A percentile compares a stretch with the other conserved stretches of the same genome.
Evolutionary conservation across 2,113 vertebrate genomes (phyloP).

Genomic region (Malurus elegans): DNA sequence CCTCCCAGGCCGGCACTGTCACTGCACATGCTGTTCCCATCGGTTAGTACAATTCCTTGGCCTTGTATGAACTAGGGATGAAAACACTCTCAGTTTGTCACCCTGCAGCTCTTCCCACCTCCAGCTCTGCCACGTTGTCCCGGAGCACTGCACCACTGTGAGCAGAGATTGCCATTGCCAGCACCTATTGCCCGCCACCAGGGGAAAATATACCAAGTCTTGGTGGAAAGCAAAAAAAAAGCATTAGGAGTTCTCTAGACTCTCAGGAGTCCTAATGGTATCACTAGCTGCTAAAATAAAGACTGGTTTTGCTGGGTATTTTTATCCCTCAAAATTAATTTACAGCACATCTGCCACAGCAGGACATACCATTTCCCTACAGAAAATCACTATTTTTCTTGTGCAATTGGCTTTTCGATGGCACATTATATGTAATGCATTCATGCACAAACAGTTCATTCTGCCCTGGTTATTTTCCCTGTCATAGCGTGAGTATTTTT

Average conservation of each 20-base stretch:
- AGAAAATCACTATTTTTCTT: background rate
- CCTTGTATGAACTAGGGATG: background rate
- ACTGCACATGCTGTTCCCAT: constrained; percentile 25
- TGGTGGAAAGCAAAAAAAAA: background rate
- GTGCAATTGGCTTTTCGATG: background rate
- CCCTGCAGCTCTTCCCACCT: background rate
- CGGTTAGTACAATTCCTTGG: background rate
- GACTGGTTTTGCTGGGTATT: background rate
- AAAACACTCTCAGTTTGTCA: background rate
- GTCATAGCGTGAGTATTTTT: constrained; percentile 76
- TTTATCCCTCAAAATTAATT: constrained; percentile 35
- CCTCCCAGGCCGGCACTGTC: background rate
- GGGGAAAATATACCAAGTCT: background rate
- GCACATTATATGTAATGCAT: background rate
- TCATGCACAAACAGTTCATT: constrained; percentile 53
- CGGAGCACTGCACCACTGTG: accelerated
- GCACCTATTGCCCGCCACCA: background rate
- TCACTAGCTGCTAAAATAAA: constrained; percentile 3
- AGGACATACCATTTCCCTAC: background rate
- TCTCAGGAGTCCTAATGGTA: background rate
- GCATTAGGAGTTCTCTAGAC: background rate
- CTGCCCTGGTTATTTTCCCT: constrained; percentile 73
- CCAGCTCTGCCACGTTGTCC: background rate
- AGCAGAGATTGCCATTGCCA: background rate
- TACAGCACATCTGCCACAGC: background rate